phyloP scores from a whole-genome alignment of 2,797 vertebrate species.

The Spinibarbus caldwelli region DNA sequence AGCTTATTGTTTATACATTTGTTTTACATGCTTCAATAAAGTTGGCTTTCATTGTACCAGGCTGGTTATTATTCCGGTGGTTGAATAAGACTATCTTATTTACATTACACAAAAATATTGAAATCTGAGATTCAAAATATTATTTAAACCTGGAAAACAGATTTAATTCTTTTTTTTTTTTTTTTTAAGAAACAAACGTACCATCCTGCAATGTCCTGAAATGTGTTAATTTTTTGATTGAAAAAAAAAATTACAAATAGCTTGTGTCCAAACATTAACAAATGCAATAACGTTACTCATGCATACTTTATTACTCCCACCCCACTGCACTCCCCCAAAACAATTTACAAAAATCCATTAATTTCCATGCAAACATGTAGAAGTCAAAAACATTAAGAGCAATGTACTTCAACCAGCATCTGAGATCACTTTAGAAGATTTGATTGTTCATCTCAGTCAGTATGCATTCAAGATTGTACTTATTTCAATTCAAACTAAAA shows the following conservation, averaged over 20 bases:
- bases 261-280: not conserved
- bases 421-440: not conserved
- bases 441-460: not conserved
- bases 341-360: conserved; percentile 50
- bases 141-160: not conserved
- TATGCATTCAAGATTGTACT: conserved; percentile 3
- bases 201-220: not conserved
- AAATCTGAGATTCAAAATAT: not conserved
- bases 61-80: not conserved
- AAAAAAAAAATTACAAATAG: not conserved
- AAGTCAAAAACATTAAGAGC: conserved; percentile 22
- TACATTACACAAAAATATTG: not conserved
- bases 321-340: conserved; percentile 52
- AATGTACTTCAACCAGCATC: not conserved
- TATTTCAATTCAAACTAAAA: conserved; percentile 4
- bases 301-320: conserved; percentile 60
- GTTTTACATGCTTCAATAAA: conserved; percentile 26
- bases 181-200: not conserved
- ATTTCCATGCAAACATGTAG: conserved; percentile 54
- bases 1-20: not conserved
- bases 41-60: not conserved
- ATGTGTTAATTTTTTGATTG: not conserved
- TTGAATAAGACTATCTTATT: not conserved
- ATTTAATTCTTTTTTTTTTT: no score
- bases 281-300: conserved; percentile 37